These are phyloP conservation scores for Agapornis roseicollis DNA, from an alignment of 2,113 vertebrate genomes.

Conservation along the genomic window DNA sequence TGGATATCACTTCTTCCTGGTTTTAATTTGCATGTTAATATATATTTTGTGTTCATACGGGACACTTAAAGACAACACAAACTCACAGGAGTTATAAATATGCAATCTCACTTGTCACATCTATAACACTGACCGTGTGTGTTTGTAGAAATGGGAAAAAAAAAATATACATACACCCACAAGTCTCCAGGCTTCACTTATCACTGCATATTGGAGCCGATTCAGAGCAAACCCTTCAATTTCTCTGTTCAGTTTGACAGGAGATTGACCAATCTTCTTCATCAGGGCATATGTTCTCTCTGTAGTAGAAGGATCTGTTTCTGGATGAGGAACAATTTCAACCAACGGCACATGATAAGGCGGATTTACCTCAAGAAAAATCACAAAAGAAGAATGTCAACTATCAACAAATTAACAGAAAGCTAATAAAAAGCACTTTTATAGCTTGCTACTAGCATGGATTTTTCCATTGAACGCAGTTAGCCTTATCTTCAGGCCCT, in stretches of 20 bases:
- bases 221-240: slow-evolving; percentile 92
- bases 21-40: background rate
- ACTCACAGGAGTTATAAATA: background rate
- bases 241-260: slow-evolving; percentile 86
- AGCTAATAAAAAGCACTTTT: background rate
- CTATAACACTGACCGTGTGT: background rate
- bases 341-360: slow-evolving; percentile 92
- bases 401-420: background rate
- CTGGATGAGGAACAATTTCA: slow-evolving; percentile 94
- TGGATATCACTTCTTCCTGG: background rate
- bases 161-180: slow-evolving; percentile 79
- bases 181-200: slow-evolving; percentile 94
- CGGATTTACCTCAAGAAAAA: slow-evolving; percentile 87
- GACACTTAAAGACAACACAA: background rate
- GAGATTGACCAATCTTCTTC: slow-evolving; percentile 88
- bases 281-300: slow-evolving; percentile 84
- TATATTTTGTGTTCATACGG: background rate
- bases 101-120: background rate
- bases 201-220: slow-evolving; percentile 91
- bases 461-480: background rate
- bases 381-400: background rate
- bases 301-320: slow-evolving; percentile 79
- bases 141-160: background rate
- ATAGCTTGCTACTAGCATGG: background rate
- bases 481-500: background rate